Percentiles rank a stretch among this genome's conserved stretches.
These are phyloP conservation scores for Lerema accius DNA, from an alignment of 1,140 invertebrate species.

Conservation along the genomic window DNA sequence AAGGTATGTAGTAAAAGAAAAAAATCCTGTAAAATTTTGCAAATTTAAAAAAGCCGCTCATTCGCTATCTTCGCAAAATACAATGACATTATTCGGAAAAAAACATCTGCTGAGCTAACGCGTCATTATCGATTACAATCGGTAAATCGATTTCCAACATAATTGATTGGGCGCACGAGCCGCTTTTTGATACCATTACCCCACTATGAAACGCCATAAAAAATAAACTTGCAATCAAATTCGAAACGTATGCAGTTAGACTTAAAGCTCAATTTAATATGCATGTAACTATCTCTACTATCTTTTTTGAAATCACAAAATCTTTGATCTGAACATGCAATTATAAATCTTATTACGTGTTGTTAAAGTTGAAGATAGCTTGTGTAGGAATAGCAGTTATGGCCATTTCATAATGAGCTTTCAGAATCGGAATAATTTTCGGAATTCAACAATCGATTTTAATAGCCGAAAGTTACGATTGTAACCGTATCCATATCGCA, in stretches of 20 bases:
- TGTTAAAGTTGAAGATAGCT: neutral
- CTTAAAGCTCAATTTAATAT: neutral
- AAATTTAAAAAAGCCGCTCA: slow-evolving; percentile 25
- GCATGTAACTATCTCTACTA: neutral
- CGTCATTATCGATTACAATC: slow-evolving; percentile 71
- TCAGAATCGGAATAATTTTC: slow-evolving; percentile 32
- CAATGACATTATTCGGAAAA: slow-evolving; percentile 50
- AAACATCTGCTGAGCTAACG: slow-evolving; percentile 58
- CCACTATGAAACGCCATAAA: slow-evolving; percentile 34
- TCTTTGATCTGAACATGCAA: neutral
- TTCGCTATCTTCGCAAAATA: slow-evolving; percentile 37
- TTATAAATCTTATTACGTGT: neutral
- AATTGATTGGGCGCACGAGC: slow-evolving; percentile 72
- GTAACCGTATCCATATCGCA: slow-evolving; percentile 55
- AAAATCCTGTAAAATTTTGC: slow-evolving; percentile 6
- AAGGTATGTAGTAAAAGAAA: too few relatives aligned
- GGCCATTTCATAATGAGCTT: slow-evolving; percentile 6
- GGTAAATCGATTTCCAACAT: slow-evolving; percentile 63
- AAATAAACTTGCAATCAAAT: neutral
- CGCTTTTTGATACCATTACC: slow-evolving; percentile 41
- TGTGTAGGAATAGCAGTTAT: neutral
- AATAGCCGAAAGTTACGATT: slow-evolving; percentile 62
- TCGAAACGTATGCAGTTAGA: neutral
- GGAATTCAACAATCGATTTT: slow-evolving; percentile 52
- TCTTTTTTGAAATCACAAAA: slow-evolving; percentile 1